Conservation (phyloP, 2,888 invertebrate species). For the Rhamphomyia laevipes region DNA sequence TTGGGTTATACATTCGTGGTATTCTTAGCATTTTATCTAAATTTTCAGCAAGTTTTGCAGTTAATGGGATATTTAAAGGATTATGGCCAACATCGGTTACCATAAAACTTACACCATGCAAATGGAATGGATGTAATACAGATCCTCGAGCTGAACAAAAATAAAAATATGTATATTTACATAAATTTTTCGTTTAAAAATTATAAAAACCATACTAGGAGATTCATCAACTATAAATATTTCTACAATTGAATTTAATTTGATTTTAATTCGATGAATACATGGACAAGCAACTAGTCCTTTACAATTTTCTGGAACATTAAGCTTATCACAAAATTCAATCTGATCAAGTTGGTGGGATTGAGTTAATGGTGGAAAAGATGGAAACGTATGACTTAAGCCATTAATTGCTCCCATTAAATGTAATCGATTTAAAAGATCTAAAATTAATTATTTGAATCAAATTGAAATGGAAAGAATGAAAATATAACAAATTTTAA, state of each 20-base stretch:
- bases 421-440: slow-evolving; percentile 16
- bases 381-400: slow-evolving; percentile 62
- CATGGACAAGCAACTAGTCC: slow-evolving; percentile 16
- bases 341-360: slow-evolving; percentile 23
- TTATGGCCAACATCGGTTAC: slow-evolving; percentile 25
- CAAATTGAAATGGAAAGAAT: no score
- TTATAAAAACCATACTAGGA: slow-evolving; percentile 19
- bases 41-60: slow-evolving; percentile 19
- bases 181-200: no score
- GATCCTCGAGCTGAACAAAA: slow-evolving; percentile 18
- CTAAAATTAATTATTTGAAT: background rate
- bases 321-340: slow-evolving; percentile 19
- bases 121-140: slow-evolving; percentile 33
- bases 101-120: slow-evolving; percentile 31
- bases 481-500: background rate
- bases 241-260: slow-evolving; percentile 23
- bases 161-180: no score
- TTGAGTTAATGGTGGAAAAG: slow-evolving; percentile 67
- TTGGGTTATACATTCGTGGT: slow-evolving; percentile 11
- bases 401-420: slow-evolving; percentile 50
- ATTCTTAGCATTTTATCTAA: slow-evolving; percentile 15
- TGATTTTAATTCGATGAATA: slow-evolving; percentile 24
- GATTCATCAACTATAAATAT: slow-evolving; percentile 29
- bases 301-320: no score
- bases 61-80: slow-evolving; percentile 18